Percentiles rank a stretch among this genome's conserved stretches.
Evolutionary conservation across 2,113 vertebrate genomes (phyloP).

Genomic region (rat (Rattus norvegicus)): GRCr8 NC_086026.1:123702001-123702500

Average conservation of each 20-base stretch:
- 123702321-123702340: background rate
- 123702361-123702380: background rate
- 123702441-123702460: background rate
- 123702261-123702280: background rate
- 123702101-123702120: background rate
- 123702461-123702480: background rate
- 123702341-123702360: background rate
- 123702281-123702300: background rate
- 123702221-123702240: too few species aligned
- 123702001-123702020: fast-evolving
- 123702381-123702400: background rate
- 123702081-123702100: background rate
- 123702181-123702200: too few species aligned
- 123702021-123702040: background rate
- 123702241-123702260: background rate
- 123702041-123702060: background rate
- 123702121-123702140: background rate
- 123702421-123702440: too few species aligned
- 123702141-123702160: background rate
- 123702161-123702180: background rate
- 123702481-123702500: background rate
- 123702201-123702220: background rate
- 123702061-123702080: background rate
- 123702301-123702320: too few species aligned
- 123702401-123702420: too few species aligned